phyloP scores from a whole-genome alignment of 2,888 invertebrate species.

The Cataglyphis altisquamis region DNA sequence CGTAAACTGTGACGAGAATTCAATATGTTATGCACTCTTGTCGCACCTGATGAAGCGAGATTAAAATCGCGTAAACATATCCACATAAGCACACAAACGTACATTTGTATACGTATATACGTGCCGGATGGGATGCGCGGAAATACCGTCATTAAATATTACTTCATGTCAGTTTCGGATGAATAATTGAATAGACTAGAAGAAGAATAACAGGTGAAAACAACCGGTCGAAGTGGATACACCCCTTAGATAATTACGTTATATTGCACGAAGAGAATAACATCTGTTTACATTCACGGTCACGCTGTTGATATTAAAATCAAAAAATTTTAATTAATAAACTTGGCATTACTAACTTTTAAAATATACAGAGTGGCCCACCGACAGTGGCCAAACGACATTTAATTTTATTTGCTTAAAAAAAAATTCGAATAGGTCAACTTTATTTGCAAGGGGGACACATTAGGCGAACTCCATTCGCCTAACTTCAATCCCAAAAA shows the following conservation, averaged over 20 bases:
- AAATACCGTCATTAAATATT: slow-evolving; percentile 71
- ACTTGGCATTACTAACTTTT: too few species aligned
- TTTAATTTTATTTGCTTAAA: too few species aligned
- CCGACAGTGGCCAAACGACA: too few species aligned
- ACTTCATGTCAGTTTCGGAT: slow-evolving; percentile 70
- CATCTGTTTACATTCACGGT: slow-evolving; percentile 23
- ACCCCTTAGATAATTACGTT: neutral
- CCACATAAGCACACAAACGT: too few species aligned
- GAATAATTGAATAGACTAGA: slow-evolving; percentile 77
- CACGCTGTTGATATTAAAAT: too few species aligned
- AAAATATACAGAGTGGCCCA: too few species aligned
- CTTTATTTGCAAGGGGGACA: too few species aligned
- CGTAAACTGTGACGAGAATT: slow-evolving; percentile 52
- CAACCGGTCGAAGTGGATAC: slow-evolving; percentile 20
- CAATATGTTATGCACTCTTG: slow-evolving; percentile 16
- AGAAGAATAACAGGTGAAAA: slow-evolving; percentile 58
- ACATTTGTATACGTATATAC: neutral
- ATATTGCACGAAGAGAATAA: neutral
- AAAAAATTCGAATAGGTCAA: too few species aligned
- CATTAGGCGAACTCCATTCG: too few species aligned
- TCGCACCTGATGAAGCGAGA: slow-evolving; percentile 61
- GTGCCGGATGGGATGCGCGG: slow-evolving; percentile 4
- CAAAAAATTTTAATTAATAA: too few species aligned
- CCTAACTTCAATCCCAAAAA: too few species aligned
- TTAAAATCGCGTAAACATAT: slow-evolving; percentile 45